Percentiles rank a stretch among this genome's conserved stretches.
Evolutionary conservation across 1,140 invertebrate species (phyloP).

Genomic region (Diachasmimorpha longicaudata): DNA sequence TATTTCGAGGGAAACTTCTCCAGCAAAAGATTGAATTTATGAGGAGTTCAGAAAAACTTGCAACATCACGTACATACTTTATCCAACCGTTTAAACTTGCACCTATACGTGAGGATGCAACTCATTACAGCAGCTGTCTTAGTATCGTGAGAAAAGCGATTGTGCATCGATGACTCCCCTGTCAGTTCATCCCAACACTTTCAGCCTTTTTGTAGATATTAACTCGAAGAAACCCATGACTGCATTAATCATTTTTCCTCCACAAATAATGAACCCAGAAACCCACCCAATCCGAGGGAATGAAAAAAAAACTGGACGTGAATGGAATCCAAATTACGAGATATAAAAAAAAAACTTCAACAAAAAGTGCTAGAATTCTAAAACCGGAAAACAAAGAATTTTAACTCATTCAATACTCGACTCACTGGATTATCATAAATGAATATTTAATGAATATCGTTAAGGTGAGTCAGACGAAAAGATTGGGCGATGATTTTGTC

Average conservation of each 20-base stretch:
- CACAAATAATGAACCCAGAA: neutral
- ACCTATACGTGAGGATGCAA: slow-evolving; percentile 59
- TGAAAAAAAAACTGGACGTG: neutral
- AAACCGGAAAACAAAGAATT: neutral
- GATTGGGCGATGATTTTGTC: neutral
- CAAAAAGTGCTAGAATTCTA: neutral
- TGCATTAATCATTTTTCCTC: slow-evolving; percentile 1
- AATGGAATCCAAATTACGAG: neutral
- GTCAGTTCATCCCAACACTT: neutral
- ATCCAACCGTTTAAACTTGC: slow-evolving; percentile 12
- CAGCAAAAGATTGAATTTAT: neutral
- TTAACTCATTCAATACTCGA: slow-evolving; percentile 2
- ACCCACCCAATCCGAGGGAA: neutral
- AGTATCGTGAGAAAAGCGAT: slow-evolving; percentile 53
- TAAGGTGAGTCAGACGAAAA: neutral
- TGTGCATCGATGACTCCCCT: slow-evolving; percentile 36
- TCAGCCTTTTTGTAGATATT: slow-evolving; percentile 15
- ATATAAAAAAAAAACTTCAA: neutral
- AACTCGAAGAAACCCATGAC: slow-evolving; percentile 16
- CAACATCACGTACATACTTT: slow-evolving; percentile 52
- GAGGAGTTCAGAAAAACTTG: slow-evolving; percentile 39
- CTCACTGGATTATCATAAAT: slow-evolving; percentile 23
- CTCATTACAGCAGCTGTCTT: slow-evolving; percentile 61
- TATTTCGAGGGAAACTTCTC: neutral
- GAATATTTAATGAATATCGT: slow-evolving; percentile 19